Conservation (phyloP, 1,140 invertebrate species). For the Papilio polyxenes region DNA sequence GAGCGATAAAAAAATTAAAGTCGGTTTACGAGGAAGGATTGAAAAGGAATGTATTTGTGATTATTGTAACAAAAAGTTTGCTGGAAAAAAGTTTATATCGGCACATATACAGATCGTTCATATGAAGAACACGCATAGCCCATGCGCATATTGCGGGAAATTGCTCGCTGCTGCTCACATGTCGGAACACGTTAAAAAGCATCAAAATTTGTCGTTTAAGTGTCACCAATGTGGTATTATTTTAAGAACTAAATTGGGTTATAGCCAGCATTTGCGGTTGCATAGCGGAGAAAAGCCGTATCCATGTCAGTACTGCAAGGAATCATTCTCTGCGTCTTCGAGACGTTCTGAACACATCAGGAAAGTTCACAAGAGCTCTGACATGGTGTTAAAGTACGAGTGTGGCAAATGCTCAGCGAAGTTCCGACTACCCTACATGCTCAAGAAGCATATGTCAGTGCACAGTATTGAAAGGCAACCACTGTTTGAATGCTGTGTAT, state of each 20-base stretch:
- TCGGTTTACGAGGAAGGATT: conserved; percentile 59
- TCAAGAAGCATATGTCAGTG: conserved; percentile 60
- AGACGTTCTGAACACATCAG: conserved; percentile 67
- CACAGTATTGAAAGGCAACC: conserved; percentile 48
- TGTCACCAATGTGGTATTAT: conserved; percentile 63
- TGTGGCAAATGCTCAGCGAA: conserved; percentile 62
- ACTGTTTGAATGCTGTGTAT: conserved; percentile 56
- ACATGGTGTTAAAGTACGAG: conserved; percentile 55
- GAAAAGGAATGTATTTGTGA: conserved; percentile 64
- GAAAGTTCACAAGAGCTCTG: conserved; percentile 51
- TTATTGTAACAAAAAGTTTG: conserved; percentile 65
- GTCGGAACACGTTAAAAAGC: conserved; percentile 64
- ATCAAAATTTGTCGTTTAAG: conserved; percentile 50
- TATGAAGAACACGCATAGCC: conserved; percentile 64
- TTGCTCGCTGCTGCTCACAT: conserved; percentile 64
- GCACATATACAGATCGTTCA: conserved; percentile 73
- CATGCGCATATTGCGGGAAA: conserved; percentile 68
- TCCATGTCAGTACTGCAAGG: conserved; percentile 60
- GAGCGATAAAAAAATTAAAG: conserved; percentile 53
- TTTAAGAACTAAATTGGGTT: conserved; percentile 61
- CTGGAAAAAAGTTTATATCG: conserved; percentile 59
- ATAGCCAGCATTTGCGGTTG: conserved; percentile 62
- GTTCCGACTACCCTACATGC: conserved; percentile 58
- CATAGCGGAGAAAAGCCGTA: conserved; percentile 70
- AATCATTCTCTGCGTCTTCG: conserved; percentile 66